These are phyloP conservation scores for Perccottus glenii DNA, from an alignment of 2,113 vertebrate genomes.

Conservation along the genomic window DNA sequence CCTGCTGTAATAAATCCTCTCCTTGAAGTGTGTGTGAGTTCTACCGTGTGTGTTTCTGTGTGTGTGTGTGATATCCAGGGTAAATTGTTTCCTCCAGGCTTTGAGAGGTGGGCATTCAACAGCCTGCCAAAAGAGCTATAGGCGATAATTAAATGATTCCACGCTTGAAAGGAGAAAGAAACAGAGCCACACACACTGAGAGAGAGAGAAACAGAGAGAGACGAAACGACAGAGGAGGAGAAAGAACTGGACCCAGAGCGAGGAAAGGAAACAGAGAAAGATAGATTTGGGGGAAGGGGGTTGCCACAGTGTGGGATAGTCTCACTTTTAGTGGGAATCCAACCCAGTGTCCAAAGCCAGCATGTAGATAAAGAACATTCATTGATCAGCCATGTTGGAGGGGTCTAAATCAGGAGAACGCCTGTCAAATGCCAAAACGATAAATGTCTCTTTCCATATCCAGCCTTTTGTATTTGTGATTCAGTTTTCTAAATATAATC, in stretches of 20 bases:
- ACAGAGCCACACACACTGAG: slow-evolving; percentile 56
- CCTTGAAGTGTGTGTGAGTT: slow-evolving; percentile 58
- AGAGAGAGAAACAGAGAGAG: slow-evolving; percentile 33
- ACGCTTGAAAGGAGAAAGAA: slow-evolving; percentile 78
- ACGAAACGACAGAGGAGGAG: slow-evolving; percentile 24
- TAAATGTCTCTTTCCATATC: slow-evolving; percentile 37
- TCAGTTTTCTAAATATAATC: neutral
- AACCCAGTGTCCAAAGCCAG: slow-evolving; percentile 52
- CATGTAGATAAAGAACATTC: slow-evolving; percentile 55
- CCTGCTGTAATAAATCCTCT: slow-evolving; percentile 76
- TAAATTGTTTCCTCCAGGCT: slow-evolving; percentile 82
- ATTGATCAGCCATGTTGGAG: slow-evolving; percentile 67
- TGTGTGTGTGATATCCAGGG: slow-evolving; percentile 68
- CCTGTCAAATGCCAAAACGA: slow-evolving; percentile 57
- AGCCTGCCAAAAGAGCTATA: slow-evolving; percentile 81
- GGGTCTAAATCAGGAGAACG: slow-evolving; percentile 46
- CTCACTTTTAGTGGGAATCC: slow-evolving; percentile 64
- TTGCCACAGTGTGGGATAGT: slow-evolving; percentile 57
- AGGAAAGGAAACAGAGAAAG: slow-evolving; percentile 55
- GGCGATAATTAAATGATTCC: slow-evolving; percentile 82
- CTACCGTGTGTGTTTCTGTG: slow-evolving; percentile 27
- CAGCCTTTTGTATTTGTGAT: slow-evolving; percentile 7
- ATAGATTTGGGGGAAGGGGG: slow-evolving; percentile 45
- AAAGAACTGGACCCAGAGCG: slow-evolving; percentile 29
- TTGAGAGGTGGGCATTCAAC: slow-evolving; percentile 85